Conservation (phyloP, 2,888 invertebrate genomes). For the Drosophila nigritarsus region DNA sequence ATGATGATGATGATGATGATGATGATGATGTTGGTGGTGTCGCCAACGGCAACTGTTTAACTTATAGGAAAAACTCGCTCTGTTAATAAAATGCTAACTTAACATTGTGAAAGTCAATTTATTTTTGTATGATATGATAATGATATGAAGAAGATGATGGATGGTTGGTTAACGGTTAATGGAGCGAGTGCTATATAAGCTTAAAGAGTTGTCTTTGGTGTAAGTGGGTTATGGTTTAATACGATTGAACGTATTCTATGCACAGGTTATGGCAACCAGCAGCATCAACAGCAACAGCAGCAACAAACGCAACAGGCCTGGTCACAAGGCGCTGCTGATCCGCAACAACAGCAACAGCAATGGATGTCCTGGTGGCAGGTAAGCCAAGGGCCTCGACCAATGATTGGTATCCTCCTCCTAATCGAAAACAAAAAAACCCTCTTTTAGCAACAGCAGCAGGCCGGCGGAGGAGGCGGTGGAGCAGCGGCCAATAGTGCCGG, state of each 20-base stretch:
- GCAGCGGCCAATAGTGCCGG: slow-evolving; percentile 56
- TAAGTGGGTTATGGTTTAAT: slow-evolving; percentile 7
- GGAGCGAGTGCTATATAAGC: slow-evolving; percentile 35
- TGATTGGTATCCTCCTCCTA: background rate
- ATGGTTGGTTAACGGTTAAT: slow-evolving; percentile 19
- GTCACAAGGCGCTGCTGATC: slow-evolving; percentile 81
- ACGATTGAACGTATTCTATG: slow-evolving; percentile 16
- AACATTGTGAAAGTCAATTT: slow-evolving; percentile 36
- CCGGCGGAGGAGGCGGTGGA: slow-evolving; percentile 34
- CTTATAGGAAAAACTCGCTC: slow-evolving; percentile 42
- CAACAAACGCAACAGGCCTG: slow-evolving; percentile 83
- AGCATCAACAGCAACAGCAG: slow-evolving; percentile 78
- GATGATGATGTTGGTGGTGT: background rate
- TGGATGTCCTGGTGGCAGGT: slow-evolving; percentile 85
- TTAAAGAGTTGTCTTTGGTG: slow-evolving; percentile 13
- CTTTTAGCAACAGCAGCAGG: slow-evolving; percentile 53
- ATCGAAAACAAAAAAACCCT: background rate
- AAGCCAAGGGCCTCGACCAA: slow-evolving; percentile 25
- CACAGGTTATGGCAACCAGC: slow-evolving; percentile 80
- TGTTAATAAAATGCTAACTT: slow-evolving; percentile 39
- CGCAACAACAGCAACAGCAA: slow-evolving; percentile 83
- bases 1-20: background rate
- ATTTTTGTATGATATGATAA: slow-evolving; percentile 2
- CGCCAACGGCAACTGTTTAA: slow-evolving; percentile 22
- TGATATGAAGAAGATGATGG: background rate